These are phyloP conservation scores for Saimiri boliviensis DNA, from an alignment of 2,113 vertebrate genomes.

Conservation along the genomic window DNA sequence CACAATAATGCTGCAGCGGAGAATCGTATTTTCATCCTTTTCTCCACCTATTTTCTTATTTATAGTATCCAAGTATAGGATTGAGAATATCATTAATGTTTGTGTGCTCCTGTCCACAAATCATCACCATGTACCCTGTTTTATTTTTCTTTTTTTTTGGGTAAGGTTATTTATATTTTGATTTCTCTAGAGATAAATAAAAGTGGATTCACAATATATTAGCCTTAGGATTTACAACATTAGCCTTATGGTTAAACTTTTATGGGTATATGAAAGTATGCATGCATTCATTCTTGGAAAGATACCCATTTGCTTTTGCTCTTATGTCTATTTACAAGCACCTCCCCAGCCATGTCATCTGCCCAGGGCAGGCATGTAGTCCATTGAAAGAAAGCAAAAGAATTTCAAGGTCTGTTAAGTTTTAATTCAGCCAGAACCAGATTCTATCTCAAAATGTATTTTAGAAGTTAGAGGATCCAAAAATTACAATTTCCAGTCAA, in stretches of 20 bases:
- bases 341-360: background rate
- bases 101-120: conserved; percentile 23
- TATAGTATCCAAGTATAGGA: background rate
- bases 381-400: background rate
- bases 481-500: background rate
- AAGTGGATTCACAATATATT: conserved; percentile 1
- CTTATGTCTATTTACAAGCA: background rate
- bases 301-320: background rate
- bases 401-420: background rate
- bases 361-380: background rate
- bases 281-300: background rate
- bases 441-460: background rate
- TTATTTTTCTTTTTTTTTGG: conserved; percentile 41
- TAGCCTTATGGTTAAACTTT: background rate
- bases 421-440: background rate
- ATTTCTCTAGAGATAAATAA: conserved; percentile 46
- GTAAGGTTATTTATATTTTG: conserved; percentile 51
- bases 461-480: background rate
- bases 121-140: background rate
- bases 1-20: background rate
- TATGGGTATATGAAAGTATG: background rate
- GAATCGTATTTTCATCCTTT: conserved; percentile 45
- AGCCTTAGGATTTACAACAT: background rate
- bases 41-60: background rate
- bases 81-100: background rate